A percentile compares a stretch with the other conserved stretches of the same genome.
phyloP scores from a whole-genome alignment of 2,888 invertebrate genomes.

The Invenusta paracnida region DNA sequence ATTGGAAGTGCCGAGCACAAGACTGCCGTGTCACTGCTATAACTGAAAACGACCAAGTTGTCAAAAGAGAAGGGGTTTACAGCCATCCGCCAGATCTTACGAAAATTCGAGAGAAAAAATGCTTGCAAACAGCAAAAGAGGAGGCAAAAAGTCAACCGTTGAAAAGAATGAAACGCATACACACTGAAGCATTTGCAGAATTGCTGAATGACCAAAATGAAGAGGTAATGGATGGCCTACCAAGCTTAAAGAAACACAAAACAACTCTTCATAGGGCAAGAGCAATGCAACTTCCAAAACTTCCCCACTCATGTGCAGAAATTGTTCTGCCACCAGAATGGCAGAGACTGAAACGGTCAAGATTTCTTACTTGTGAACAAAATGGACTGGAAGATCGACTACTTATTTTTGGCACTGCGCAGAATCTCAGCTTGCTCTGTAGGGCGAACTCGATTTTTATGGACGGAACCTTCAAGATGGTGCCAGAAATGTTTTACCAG shows the following conservation, averaged over 20 bases:
- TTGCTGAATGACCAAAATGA: not conserved
- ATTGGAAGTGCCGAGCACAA: not conserved
- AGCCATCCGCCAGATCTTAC: constrained; percentile 1
- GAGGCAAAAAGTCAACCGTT: not conserved
- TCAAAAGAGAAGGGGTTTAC: constrained; percentile 1
- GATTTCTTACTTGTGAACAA: too few relatives aligned
- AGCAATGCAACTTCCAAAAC: not conserved
- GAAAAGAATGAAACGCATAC: not conserved
- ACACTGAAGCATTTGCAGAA: constrained; percentile 20
- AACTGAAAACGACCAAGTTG: constrained; percentile 14
- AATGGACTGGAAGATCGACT: not conserved
- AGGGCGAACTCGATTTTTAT: not conserved
- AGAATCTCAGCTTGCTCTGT: constrained; percentile 8
- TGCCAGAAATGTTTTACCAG: not conserved
- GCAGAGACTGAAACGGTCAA: not conserved
- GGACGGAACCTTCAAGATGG: not conserved
- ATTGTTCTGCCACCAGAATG: not conserved
- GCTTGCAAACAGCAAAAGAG: not conserved
- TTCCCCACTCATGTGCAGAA: not conserved
- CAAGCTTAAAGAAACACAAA: constrained; percentile 7
- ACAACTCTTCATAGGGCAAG: not conserved
- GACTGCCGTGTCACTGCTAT: not conserved
- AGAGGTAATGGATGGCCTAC: constrained; percentile 13
- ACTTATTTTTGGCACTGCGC: not conserved
- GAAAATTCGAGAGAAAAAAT: not conserved